Percentiles rank a stretch among this genome's conserved stretches.
Conservation (phyloP, 2,113 vertebrate species). For the Poicephalus meyeri region DNA sequence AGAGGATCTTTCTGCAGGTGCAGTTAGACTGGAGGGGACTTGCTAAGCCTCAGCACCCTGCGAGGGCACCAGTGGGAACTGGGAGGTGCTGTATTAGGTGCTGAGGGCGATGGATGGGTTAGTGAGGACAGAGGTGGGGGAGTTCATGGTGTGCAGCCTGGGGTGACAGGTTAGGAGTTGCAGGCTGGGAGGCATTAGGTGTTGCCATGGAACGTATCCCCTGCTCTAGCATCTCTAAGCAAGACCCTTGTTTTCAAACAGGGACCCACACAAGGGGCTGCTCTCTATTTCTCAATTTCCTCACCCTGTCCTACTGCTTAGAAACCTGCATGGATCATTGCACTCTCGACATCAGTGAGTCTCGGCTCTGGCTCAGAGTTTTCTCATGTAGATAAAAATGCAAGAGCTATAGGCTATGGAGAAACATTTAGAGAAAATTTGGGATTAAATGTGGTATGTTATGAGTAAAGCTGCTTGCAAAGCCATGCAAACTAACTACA, state of each 20-base stretch:
- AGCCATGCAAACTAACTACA: neutral
- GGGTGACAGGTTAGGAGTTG: neutral
- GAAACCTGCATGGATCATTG: neutral
- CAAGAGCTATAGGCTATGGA: neutral
- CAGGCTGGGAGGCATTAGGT: neutral
- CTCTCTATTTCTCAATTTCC: neutral
- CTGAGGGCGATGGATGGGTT: accelerated
- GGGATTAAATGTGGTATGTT: neutral
- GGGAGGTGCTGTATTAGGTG: neutral
- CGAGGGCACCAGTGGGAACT: accelerated
- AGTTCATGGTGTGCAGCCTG: too few species aligned
- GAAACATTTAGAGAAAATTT: neutral
- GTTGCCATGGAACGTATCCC: neutral
- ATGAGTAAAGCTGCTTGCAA: neutral
- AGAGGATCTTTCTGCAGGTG: neutral
- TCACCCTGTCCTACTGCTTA: neutral
- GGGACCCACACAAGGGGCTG: neutral
- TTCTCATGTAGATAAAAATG: neutral
- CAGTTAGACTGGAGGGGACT: neutral
- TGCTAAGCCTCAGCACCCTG: neutral
- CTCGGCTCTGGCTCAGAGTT: neutral
- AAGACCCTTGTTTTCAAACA: neutral
- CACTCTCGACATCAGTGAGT: neutral
- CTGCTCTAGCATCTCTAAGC: neutral
- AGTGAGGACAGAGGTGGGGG: neutral